Evolutionary conservation across 2,888 invertebrate species (phyloP), one percentile per base, ranked within the genome.

Genomic region (Trichopoda pennipes): DNA sequence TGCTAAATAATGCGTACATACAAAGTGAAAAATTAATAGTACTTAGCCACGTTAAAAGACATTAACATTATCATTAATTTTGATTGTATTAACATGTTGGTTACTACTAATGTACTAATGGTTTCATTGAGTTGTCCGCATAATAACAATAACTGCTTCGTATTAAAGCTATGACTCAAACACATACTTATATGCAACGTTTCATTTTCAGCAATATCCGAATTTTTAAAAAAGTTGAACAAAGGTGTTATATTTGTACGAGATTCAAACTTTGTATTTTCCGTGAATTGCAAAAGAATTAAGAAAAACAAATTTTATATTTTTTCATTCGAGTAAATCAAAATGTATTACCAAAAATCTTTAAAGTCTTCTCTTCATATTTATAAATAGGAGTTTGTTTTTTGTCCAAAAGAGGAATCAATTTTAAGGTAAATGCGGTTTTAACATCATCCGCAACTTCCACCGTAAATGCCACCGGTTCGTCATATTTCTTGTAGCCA

Each of bases 401-500:
- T 42, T 92, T 93, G 70, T 92, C 92, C 4, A 94, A 90, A 0
- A 94, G 94, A 17, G 93, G 93, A 6, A 94, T 93, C 0, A 94
- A 94, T 61, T 94, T 91, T 72, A 96, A 91, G 0, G 95, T 94
- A 9, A 95, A 94, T 0, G 95, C 95, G 0, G 95, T 95, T 90
- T 96, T 96, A 72, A 95, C 94, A 73, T 95, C 95, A 85, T 95
- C 96, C 89, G 96, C 96, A 4, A 96, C 94, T 88, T 96, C 96
- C 0, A 96, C 95, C 78, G 96, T 93, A 1, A 96, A 93, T 0
- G 96, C 96, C 85, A 95, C 95, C 0, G 95, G 95, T 53, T 90
- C 88, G 9, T 90, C 90, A 77, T 85, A 88, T 49, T 89, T 88
- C 74, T 90, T 90, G 14, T 88, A 87, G 85, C 79, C n/a, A 88